Evolutionary conservation across 2,797 vertebrate genomes (phyloP), one percentile per base, ranked within the genome.

Genomic region (Crypturellus tataupa): DNA sequence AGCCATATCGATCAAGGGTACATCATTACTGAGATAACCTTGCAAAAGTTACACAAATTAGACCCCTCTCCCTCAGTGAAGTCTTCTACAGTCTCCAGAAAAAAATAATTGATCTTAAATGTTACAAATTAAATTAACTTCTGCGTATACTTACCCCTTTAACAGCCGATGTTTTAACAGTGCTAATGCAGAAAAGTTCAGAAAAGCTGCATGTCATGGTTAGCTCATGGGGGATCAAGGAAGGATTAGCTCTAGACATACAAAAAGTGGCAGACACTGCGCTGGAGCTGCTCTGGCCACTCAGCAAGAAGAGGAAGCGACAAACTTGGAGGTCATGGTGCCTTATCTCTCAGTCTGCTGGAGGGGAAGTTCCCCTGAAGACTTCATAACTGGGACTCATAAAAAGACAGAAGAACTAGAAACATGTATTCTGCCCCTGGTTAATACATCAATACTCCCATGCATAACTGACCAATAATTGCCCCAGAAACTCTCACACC

Each of bases 1-100:
- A 87, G 75, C 84, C 58, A 58, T 72, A 51, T 78, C 91, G 92
- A 89, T 89, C 69, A 68, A 85, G 86, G 58, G 35, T 75, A 83
- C 75, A 86, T 93, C 25, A 62, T 64, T 56, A 75, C 44, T 75
- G 81, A 80, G 49, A 69, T 51, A 90, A 72, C 78, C 62, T 68
- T 75, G 39, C 58, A 58, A 85, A 20, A 89, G 71, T 64, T 71
- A 13, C 59, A 55, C 0, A 4, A 85, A 58, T 80, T 40, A 7
- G 12, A 65, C 37, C 15, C 44, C 40, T 49, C 62, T 85, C 56
- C 4, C 0, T 88, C 94, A 86, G 51, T 73, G 63, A 33, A 42
- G 35, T 69, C 60, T 82, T 27, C 1, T 10, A 65, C 77, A 83
- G 49, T 10, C 4, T 89, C 44, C 71, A 59, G 71, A 63, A 79